Percentiles rank a stretch among this genome's conserved stretches.
Conservation (phyloP, 2,797 vertebrate species). For the Buphagus erythrorhynchus region DNA sequence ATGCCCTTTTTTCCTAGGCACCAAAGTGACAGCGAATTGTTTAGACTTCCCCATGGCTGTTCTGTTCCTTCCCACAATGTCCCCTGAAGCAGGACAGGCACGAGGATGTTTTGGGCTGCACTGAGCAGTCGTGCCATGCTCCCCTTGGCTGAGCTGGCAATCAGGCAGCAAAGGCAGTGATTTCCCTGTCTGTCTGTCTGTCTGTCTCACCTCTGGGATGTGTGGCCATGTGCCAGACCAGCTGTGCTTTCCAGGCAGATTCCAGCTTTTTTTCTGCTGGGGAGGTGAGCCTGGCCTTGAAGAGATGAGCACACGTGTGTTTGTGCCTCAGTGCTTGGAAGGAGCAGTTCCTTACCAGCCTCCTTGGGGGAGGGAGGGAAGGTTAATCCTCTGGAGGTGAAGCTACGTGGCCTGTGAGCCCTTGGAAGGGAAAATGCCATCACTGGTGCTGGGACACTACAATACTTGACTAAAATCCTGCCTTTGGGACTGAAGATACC, state of each 20-base stretch:
- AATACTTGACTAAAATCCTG: not conserved
- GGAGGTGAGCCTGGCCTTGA: conserved; percentile 49
- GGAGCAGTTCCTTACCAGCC: not conserved
- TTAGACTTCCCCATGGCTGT: not conserved
- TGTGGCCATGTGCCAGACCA: conserved; percentile 36
- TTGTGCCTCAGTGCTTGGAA: not conserved
- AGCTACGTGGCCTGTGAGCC: not conserved
- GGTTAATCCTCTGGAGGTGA: not conserved
- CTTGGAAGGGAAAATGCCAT: not conserved
- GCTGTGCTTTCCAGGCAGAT: conserved; percentile 24
- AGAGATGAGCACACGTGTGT: not conserved
- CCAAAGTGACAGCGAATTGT: not conserved
- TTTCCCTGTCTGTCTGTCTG: not conserved
- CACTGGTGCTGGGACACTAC: not conserved
- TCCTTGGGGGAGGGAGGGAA: not conserved
- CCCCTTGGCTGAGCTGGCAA: not conserved
- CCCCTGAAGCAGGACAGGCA: not conserved
- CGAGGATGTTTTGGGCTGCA: not conserved
- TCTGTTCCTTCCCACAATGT: not conserved
- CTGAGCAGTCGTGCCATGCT: not conserved
- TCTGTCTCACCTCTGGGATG: not conserved
- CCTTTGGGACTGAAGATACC: not conserved
- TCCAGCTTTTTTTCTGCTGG: not conserved
- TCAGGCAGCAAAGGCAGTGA: not conserved
- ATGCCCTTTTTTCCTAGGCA: conserved; percentile 23